Evolutionary conservation across 2,888 invertebrate species (phyloP).

Genomic region (Zaprionus obscuricornis): DNA sequence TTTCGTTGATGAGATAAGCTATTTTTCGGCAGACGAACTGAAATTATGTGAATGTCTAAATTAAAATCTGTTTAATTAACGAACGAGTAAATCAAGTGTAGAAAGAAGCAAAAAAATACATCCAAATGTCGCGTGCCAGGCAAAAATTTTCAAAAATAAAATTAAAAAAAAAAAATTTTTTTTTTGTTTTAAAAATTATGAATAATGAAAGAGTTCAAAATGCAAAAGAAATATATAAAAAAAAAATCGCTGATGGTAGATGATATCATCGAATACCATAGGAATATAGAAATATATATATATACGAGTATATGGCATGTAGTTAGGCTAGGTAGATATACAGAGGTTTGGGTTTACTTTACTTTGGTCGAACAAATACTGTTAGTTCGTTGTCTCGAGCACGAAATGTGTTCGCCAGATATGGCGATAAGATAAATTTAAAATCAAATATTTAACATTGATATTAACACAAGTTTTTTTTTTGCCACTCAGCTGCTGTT

Average conservation of each 20-base stretch:
- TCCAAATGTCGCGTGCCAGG: slow-evolving; percentile 8
- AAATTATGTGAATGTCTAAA: slow-evolving; percentile 17
- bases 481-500: slow-evolving; percentile 59
- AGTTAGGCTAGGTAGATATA: too few relatives aligned
- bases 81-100: background rate
- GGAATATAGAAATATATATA: background rate
- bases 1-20: slow-evolving; percentile 64
- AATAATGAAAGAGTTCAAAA: too few relatives aligned
- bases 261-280: slow-evolving; percentile 60
- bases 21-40: slow-evolving; percentile 14
- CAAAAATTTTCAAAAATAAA: too few relatives aligned
- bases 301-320: too few relatives aligned
- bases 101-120: too few relatives aligned
- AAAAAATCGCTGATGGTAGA: too few relatives aligned
- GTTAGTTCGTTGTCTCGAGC: slow-evolving; percentile 12
- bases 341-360: too few relatives aligned
- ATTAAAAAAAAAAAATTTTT: too few relatives aligned
- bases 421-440: slow-evolving; percentile 73
- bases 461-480: slow-evolving; percentile 74
- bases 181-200: too few relatives aligned
- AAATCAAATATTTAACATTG: slow-evolving; percentile 73
- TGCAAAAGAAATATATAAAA: too few relatives aligned
- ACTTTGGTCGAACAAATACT: slow-evolving; percentile 46
- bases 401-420: slow-evolving; percentile 32
- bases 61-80: slow-evolving; percentile 49